phyloP scores from a whole-genome alignment of 2,113 vertebrate genomes.

The Paedocypris sp. region DNA sequence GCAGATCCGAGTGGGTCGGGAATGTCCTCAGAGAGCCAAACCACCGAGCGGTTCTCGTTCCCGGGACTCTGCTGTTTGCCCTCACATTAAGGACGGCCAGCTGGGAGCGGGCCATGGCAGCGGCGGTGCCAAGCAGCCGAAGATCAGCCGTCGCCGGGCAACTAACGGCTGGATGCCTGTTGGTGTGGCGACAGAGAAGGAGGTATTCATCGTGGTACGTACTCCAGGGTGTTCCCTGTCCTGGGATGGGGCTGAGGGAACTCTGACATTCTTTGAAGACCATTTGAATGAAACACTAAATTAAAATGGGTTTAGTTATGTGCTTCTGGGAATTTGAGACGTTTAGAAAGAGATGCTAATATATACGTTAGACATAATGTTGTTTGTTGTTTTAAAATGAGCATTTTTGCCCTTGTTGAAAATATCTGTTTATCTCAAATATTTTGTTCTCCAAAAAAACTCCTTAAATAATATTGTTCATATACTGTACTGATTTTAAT shows the following conservation, averaged over 20 bases:
- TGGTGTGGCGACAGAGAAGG: slow-evolving; percentile 81
- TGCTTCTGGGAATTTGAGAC: no score
- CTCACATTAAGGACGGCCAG: slow-evolving; percentile 73
- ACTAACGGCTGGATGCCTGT: slow-evolving; percentile 94
- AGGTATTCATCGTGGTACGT: slow-evolving; percentile 90
- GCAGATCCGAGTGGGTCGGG: slow-evolving; percentile 64
- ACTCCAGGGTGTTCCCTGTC: slow-evolving; percentile 5
- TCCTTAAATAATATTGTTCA: no score
- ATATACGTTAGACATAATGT: no score
- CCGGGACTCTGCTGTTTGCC: slow-evolving; percentile 55
- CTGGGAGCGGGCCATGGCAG: slow-evolving; percentile 56
- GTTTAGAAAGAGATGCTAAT: no score
- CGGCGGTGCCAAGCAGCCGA: slow-evolving; percentile 70
- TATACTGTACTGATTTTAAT: no score
- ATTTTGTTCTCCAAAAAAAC: no score
- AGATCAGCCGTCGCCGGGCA: slow-evolving; percentile 70
- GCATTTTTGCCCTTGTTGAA: no score
- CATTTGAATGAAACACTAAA: no score
- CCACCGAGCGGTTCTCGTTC: slow-evolving; percentile 84
- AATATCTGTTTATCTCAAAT: no score
- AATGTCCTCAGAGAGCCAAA: slow-evolving; percentile 89
- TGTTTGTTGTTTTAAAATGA: no score
- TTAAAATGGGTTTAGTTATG: no score
- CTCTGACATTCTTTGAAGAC: no score
- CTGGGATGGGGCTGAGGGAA: not conserved